Percentiles rank a stretch among this genome's conserved stretches.
These are phyloP conservation scores for Drosophila meridionalis DNA, from an alignment of 2,888 invertebrate species.

Conservation along the genomic window DNA sequence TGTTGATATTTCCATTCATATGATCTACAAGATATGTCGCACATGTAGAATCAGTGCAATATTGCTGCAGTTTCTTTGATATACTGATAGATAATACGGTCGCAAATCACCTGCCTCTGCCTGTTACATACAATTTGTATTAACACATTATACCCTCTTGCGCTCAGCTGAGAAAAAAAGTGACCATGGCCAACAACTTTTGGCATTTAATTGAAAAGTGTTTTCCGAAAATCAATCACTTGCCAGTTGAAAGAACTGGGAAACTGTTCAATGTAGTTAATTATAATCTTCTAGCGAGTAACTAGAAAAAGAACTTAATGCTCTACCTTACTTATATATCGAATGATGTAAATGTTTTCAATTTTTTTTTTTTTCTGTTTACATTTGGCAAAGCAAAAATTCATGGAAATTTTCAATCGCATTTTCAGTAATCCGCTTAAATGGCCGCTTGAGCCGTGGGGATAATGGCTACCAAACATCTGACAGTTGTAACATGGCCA, in stretches of 20 bases:
- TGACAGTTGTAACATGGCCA: slow-evolving; percentile 35
- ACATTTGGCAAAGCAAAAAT: slow-evolving; percentile 30
- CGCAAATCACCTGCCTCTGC: too few species aligned
- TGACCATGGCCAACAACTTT: slow-evolving; percentile 32
- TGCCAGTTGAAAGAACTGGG: slow-evolving; percentile 17
- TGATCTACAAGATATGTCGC: too few species aligned
- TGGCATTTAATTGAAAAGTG: slow-evolving; percentile 49
- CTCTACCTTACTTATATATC: background rate
- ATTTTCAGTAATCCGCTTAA: slow-evolving; percentile 76
- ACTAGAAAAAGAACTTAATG: slow-evolving; percentile 10
- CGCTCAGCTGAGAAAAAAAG: slow-evolving; percentile 23
- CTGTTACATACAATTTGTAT: background rate
- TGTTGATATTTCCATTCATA: too few species aligned
- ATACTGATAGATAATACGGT: background rate
- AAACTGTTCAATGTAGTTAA: slow-evolving; percentile 40
- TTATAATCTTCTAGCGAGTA: slow-evolving; percentile 37
- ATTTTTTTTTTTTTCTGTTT: background rate
- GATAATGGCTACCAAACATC: slow-evolving; percentile 46
- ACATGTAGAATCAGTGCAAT: background rate
- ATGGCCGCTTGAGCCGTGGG: slow-evolving; percentile 64
- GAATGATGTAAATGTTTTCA: slow-evolving; percentile 18
- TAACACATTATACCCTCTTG: background rate
- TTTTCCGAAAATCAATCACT: slow-evolving; percentile 71
- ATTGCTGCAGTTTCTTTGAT: background rate
- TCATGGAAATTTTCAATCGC: slow-evolving; percentile 70